Evolutionary conservation across 2,797 vertebrate species (phyloP).

Genomic region (Champsocephalus esox): DNA sequence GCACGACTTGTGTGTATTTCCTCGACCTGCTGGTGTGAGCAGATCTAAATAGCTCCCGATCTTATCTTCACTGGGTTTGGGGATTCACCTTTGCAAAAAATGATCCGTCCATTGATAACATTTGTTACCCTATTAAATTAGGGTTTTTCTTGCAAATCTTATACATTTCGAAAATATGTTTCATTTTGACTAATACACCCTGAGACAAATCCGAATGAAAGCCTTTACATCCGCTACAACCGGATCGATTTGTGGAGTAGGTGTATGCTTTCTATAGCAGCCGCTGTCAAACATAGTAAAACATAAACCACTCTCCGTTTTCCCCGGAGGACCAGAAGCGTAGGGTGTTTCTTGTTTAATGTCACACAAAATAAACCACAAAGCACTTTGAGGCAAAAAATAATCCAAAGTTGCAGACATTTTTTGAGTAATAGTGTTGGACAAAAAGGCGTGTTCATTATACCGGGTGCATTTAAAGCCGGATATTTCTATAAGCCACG

Average conservation of each 20-base stretch:
- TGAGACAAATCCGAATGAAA: neutral
- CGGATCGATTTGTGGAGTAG: slow-evolving; percentile 54
- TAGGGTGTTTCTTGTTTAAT: neutral
- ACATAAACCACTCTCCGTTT: slow-evolving; percentile 34
- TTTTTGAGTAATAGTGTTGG: slow-evolving; percentile 19
- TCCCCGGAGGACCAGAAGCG: neutral
- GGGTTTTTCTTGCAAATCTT: neutral
- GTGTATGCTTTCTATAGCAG: slow-evolving; percentile 42
- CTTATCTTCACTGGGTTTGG: slow-evolving; percentile 4
- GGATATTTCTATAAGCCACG: slow-evolving; percentile 18
- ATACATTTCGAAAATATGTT: neutral
- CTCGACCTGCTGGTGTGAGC: slow-evolving; percentile 27
- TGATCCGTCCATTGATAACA: neutral
- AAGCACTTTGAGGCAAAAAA: neutral
- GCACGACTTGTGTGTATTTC: slow-evolving; percentile 28
- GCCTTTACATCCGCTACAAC: slow-evolving; percentile 28
- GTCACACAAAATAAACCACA: neutral
- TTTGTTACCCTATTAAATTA: neutral
- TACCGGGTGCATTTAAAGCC: neutral
- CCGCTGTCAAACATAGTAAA: slow-evolving; percentile 61
- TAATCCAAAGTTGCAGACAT: neutral
- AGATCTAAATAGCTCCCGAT: slow-evolving; percentile 13
- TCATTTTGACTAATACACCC: neutral
- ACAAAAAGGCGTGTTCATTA: slow-evolving; percentile 24
- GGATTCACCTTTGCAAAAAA: neutral